These are phyloP conservation scores for Coremacera marginata DNA, from an alignment of 2,888 invertebrate genomes.

Conservation along the genomic window DNA sequence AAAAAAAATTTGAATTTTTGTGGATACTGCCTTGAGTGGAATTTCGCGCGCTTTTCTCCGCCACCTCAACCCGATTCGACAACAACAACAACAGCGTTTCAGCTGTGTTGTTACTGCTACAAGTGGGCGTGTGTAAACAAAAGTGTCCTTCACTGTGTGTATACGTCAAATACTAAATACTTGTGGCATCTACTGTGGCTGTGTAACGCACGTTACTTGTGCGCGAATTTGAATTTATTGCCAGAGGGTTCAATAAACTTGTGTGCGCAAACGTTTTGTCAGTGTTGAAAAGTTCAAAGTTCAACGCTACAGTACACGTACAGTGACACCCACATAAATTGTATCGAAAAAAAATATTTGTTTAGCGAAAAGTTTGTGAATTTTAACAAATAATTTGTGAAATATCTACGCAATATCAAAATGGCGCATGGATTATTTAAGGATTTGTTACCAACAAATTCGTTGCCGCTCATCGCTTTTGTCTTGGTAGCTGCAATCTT, in stretches of 20 bases:
- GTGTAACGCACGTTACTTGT: background rate
- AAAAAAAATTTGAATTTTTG: background rate
- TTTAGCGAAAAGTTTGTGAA: background rate
- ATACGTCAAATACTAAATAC: background rate
- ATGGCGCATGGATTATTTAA: constrained; percentile 45
- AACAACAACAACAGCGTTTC: no score
- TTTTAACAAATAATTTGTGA: background rate
- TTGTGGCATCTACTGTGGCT: constrained; percentile 12
- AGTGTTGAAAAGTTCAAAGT: constrained; percentile 20
- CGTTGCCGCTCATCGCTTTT: constrained; percentile 25
- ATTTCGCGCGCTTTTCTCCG: constrained; percentile 1
- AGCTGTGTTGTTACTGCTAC: background rate
- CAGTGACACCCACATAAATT: constrained; percentile 5
- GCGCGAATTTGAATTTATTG: constrained; percentile 1
- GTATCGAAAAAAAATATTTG: constrained; percentile 40
- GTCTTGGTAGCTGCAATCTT: constrained; percentile 55
- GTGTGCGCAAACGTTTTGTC: constrained; percentile 26
- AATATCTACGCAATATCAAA: constrained; percentile 34
- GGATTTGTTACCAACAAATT: background rate
- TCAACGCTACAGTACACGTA: background rate
- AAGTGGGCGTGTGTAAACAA: constrained; percentile 44
- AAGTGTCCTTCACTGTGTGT: constrained; percentile 36
- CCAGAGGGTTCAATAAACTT: constrained; percentile 49
- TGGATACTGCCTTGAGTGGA: background rate
- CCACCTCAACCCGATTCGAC: background rate